Percentiles rank a stretch among this genome's conserved stretches.
Evolutionary conservation across 2,113 vertebrate species (phyloP).

Genomic region (Triplophysa siluroides): DNA sequence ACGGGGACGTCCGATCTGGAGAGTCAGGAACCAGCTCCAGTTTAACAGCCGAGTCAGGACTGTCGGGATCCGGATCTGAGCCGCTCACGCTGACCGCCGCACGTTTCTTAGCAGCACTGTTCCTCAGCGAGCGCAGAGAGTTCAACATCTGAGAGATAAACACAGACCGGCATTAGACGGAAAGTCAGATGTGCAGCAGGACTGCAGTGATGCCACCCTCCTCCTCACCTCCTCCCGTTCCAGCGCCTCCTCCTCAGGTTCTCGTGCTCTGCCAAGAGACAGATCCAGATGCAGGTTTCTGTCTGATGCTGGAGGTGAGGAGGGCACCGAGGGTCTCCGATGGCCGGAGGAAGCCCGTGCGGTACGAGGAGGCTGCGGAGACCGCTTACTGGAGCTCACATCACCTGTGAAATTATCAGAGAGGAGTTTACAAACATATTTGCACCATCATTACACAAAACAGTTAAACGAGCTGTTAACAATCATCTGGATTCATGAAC

Average conservation of each 20-base stretch:
- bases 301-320: constrained; percentile 62
- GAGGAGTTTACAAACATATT: background rate
- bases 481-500: no score
- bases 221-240: constrained; percentile 87
- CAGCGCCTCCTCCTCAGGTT: constrained; percentile 76
- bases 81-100: constrained; percentile 79
- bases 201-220: no score
- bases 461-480: no score
- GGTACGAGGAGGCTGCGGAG: constrained; percentile 72
- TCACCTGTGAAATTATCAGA: constrained; percentile 57
- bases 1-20: constrained; percentile 71
- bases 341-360: constrained; percentile 71
- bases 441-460: no score
- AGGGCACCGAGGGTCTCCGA: constrained; percentile 64
- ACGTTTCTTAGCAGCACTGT: constrained; percentile 90
- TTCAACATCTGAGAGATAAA: constrained; percentile 81
- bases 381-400: constrained; percentile 52
- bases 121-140: constrained; percentile 83
- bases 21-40: constrained; percentile 73
- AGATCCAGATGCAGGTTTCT: constrained; percentile 68
- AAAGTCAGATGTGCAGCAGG: background rate
- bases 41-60: constrained; percentile 79
- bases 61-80: constrained; percentile 80
- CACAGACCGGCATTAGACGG: background rate
- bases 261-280: constrained; percentile 66